These are phyloP conservation scores for Drosophila antonietae DNA, from an alignment of 2,888 invertebrate genomes.

Conservation along the genomic window DNA sequence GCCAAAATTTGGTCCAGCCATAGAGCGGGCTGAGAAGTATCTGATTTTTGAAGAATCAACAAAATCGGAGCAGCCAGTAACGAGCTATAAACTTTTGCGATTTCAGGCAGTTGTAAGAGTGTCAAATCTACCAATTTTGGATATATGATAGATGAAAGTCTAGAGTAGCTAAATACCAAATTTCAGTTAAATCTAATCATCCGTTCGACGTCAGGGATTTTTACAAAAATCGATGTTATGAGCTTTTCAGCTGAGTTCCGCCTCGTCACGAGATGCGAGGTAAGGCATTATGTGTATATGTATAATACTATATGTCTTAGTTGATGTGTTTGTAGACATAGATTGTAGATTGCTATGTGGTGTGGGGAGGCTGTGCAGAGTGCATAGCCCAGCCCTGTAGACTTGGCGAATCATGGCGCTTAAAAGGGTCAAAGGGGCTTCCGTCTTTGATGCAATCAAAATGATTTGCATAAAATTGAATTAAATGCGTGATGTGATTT, in stretches of 20 bases:
- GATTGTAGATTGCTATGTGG: not conserved
- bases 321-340: not conserved
- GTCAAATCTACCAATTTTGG: slow-evolving; percentile 39
- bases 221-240: slow-evolving; percentile 69
- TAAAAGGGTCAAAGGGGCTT: slow-evolving; percentile 40
- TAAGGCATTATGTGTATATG: not conserved
- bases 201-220: slow-evolving; percentile 59
- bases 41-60: slow-evolving; percentile 74
- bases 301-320: not conserved
- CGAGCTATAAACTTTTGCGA: slow-evolving; percentile 43
- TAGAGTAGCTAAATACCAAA: slow-evolving; percentile 14
- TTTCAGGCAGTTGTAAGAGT: slow-evolving; percentile 31
- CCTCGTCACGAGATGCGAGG: slow-evolving; percentile 2
- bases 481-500: slow-evolving; percentile 11
- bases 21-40: slow-evolving; percentile 45
- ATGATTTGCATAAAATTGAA: slow-evolving; percentile 44
- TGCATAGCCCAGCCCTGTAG: not conserved
- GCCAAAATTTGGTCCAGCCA: slow-evolving; percentile 19
- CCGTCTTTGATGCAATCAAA: slow-evolving; percentile 29
- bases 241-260: not conserved
- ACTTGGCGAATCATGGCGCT: slow-evolving; percentile 1
- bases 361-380: not conserved
- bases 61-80: slow-evolving; percentile 64
- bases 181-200: slow-evolving; percentile 45
- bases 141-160: not conserved